A percentile compares a stretch with the other conserved stretches of the same genome.
These are phyloP conservation scores for Lagodon rhomboides DNA, from an alignment of 2,797 vertebrate genomes.

Conservation along the genomic window DNA sequence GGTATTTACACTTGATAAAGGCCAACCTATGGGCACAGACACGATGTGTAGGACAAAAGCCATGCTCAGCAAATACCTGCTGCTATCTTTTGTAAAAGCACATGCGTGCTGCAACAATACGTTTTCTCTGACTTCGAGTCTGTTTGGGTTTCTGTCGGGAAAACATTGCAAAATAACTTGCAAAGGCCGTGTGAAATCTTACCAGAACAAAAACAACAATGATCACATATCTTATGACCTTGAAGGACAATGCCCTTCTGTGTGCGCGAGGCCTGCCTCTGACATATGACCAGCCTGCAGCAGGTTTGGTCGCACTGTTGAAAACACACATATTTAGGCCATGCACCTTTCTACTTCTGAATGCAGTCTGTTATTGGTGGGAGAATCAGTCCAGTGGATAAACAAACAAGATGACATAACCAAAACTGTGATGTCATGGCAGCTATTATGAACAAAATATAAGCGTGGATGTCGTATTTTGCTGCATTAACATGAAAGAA, in stretches of 20 bases:
- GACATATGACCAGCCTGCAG: slow-evolving; percentile 31
- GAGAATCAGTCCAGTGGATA: neutral
- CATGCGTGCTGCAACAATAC: slow-evolving; percentile 41
- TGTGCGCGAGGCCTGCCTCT: slow-evolving; percentile 13
- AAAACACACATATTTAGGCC: neutral
- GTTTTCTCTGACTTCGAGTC: neutral
- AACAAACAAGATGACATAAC: neutral
- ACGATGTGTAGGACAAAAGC: slow-evolving; percentile 28
- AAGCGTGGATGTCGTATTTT: no score
- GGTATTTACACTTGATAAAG: slow-evolving; percentile 61
- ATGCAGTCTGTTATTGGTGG: neutral
- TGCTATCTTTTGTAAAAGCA: slow-evolving; percentile 54
- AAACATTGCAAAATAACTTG: slow-evolving; percentile 43
- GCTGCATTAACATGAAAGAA: neutral
- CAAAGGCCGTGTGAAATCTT: slow-evolving; percentile 3
- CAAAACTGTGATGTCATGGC: neutral
- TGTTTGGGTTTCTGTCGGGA: slow-evolving; percentile 16
- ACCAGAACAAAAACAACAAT: neutral
- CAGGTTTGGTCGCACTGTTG: neutral
- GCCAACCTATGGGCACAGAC: slow-evolving; percentile 1
- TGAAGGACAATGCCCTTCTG: slow-evolving; percentile 14
- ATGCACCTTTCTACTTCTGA: neutral
- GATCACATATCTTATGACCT: neutral
- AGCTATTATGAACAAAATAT: neutral
- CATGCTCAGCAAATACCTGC: slow-evolving; percentile 70